Percentiles rank a stretch among this genome's conserved stretches.
Evolutionary conservation across 2,797 vertebrate genomes (phyloP).

Genomic region (Apodemus agrarius): DNA sequence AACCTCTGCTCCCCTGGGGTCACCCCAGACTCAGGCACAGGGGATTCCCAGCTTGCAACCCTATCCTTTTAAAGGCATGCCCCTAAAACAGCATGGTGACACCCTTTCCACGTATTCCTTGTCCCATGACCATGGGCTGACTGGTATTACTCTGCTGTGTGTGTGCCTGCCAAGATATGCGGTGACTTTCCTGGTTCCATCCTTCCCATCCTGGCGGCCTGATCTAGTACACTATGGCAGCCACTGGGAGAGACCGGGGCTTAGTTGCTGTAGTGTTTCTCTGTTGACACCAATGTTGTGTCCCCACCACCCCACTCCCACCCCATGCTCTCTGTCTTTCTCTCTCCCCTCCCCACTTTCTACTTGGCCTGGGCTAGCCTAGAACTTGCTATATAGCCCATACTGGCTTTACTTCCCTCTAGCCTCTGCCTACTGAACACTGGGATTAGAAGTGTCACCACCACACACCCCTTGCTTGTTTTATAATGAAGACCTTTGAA

Average conservation of each 20-base stretch:
- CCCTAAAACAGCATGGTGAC: not conserved
- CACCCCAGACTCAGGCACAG: too few species aligned
- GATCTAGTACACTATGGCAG: not conserved
- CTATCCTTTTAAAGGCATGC: too few species aligned
- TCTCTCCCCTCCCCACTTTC: not conserved
- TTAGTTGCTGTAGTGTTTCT: not conserved
- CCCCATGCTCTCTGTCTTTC: not conserved
- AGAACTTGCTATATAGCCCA: not conserved
- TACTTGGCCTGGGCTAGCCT: not conserved
- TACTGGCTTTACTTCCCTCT: not conserved
- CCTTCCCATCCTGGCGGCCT: not conserved
- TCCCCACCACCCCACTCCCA: too few species aligned
- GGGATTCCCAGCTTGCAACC: too few species aligned
- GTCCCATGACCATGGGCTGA: not conserved
- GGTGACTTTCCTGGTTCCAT: not conserved
- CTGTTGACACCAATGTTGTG: not conserved
- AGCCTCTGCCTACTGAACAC: not conserved
- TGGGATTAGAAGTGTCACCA: not conserved
- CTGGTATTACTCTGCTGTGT: not conserved
- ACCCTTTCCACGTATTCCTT: too few species aligned
- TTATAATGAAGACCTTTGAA: slow-evolving; percentile 5
- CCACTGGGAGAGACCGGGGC: not conserved
- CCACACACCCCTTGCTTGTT: not conserved
- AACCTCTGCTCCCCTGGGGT: too few species aligned
- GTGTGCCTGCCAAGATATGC: not conserved